Evolutionary conservation across 1,140 invertebrate species (phyloP), one percentile per base, ranked within the genome.

Genomic region (Drosophila pseudoobscura): DNA sequence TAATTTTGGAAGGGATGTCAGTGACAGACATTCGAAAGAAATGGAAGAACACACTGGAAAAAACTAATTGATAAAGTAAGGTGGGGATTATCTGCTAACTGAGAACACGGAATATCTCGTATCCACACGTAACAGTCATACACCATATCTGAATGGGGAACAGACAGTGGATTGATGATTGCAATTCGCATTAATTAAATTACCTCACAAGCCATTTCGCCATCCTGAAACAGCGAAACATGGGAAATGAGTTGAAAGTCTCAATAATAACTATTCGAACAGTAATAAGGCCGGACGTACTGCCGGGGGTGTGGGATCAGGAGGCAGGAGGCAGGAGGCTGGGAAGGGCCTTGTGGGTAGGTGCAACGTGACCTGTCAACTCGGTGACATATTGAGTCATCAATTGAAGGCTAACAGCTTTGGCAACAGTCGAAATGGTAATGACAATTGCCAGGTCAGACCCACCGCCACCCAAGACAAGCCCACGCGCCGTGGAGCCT

Each of bases 341-440:
- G 15, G 17, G 29, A 60, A 13, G 57, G 59, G 54, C 20, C 35
- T 6, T 6, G 17, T 46, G 75, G 51, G 56, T 39, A 44, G 43
- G 9, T 22, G 57, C 60, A 85, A 85, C 80, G 80, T 85, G 82
- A 85, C 78, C 69, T 75, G 82, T 87, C 83, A 57, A 78, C 55
- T 58, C 52, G 61, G 52, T 85, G 82, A 85, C 82, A 82, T 85
- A 85, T 87, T 85, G 82, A 85, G 78, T 78, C 82, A 85, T 85
- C 82, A 78, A 82, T 85, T 82, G 76, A 47, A 68, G 82, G 51
- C 77, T 50, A 75, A 68, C 61, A 68, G 75, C 75, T 46, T 51
- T 66, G 62, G 46, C 60, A 83, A 83, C 47, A 58, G 64, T 87
- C 82, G 63, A 75, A 85, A 75, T 87, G 82, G 57, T 65, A 85